A percentile compares a stretch with the other conserved stretches of the same genome.
Evolutionary conservation across 2,113 vertebrate species (phyloP).

Genomic region (Globicephala melas): DNA sequence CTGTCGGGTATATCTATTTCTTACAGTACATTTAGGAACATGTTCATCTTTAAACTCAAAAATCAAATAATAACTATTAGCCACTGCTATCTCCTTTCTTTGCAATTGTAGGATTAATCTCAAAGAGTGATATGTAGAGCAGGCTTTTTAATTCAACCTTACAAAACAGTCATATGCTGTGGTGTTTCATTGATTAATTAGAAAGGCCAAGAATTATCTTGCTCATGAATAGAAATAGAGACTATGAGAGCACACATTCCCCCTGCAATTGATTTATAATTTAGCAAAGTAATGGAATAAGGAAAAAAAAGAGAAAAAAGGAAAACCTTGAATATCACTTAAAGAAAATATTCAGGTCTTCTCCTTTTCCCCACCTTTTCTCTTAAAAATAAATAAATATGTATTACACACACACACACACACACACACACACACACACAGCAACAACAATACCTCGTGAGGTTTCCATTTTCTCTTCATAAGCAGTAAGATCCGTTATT

Average conservation of each 20-base stretch:
- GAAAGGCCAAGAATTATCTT: neutral
- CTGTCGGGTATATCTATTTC: neutral
- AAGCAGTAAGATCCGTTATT: neutral
- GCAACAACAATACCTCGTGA: neutral
- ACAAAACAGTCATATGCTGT: conserved; percentile 24
- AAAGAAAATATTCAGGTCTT: neutral
- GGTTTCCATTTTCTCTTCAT: neutral
- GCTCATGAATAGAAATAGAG: conserved; percentile 11
- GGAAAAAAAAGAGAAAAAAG: neutral
- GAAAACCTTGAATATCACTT: neutral
- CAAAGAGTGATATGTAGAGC: neutral
- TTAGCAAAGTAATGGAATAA: conserved; percentile 46
- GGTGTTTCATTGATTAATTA: conserved; percentile 40
- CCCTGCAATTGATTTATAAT: conserved; percentile 27
- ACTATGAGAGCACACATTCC: neutral
- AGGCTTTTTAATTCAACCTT: neutral
- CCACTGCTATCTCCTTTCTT: neutral
- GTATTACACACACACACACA: neutral
- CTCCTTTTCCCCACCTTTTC: neutral
- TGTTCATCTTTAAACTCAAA: neutral
- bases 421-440: too few relatives aligned
- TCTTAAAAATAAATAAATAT: neutral
- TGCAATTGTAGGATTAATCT: neutral
- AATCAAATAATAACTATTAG: neutral
- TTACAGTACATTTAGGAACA: neutral